phyloP scores from a whole-genome alignment of 2,113 vertebrate species.

The Cephalopterus ornatus region DNA sequence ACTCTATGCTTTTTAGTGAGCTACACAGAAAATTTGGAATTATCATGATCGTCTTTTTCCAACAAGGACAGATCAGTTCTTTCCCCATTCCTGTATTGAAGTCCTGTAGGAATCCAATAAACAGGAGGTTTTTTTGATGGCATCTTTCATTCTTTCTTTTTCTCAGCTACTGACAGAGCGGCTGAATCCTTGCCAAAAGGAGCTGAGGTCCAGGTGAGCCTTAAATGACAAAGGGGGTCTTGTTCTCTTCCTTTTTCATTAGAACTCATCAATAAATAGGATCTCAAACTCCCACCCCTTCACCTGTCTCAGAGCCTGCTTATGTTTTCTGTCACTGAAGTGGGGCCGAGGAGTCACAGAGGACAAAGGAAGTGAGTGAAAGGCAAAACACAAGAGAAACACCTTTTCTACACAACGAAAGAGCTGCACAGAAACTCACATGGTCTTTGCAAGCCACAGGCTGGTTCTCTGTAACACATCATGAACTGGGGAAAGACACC shows the following conservation, averaged over 20 bases:
- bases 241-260: neutral
- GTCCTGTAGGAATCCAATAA: neutral
- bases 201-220: neutral
- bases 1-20: neutral
- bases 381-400: neutral
- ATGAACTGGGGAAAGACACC: neutral
- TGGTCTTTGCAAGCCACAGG: neutral
- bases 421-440: neutral
- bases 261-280: neutral
- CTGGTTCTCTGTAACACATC: neutral
- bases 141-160: neutral
- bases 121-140: neutral
- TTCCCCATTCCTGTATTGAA: neutral
- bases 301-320: neutral
- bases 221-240: neutral
- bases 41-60: neutral
- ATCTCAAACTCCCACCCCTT: neutral
- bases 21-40: neutral
- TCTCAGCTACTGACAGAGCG: neutral
- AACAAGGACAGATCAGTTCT: neutral
- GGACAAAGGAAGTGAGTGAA: neutral
- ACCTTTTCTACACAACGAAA: neutral
- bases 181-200: neutral
- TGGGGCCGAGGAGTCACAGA: neutral
- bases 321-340: neutral